phyloP scores from a whole-genome alignment of 2,113 vertebrate species.

The Hymenochirus boettgeri region DNA sequence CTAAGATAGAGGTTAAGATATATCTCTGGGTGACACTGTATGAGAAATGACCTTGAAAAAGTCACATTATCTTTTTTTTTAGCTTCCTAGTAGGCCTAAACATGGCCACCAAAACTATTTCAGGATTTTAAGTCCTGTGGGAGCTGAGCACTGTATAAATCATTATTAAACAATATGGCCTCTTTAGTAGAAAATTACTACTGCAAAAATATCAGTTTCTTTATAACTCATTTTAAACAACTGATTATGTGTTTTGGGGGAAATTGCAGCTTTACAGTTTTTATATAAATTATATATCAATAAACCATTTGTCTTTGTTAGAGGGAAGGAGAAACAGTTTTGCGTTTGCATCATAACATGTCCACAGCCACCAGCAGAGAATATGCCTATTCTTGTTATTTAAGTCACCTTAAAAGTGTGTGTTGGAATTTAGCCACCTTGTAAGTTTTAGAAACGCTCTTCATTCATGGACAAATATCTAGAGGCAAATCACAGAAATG shows the following conservation, averaged over 20 bases:
- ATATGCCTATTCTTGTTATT: constrained; percentile 13
- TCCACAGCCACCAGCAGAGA: constrained; percentile 8
- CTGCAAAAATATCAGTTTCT: neutral
- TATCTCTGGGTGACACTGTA: too few species aligned
- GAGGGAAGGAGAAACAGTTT: constrained; percentile 14
- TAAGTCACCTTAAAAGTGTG: constrained; percentile 28
- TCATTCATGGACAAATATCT: constrained; percentile 17
- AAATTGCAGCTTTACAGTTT: neutral
- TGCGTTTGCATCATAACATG: neutral
- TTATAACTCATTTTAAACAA: neutral
- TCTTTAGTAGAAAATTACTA: neutral
- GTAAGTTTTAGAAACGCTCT: constrained; percentile 1
- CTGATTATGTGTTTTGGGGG: too few species aligned
- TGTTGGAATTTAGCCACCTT: neutral
- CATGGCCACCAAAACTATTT: too few species aligned
- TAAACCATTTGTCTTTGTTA: constrained; percentile 25
- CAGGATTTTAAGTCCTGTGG: too few species aligned
- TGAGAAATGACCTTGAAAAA: too few species aligned
- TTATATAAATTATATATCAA: constrained; percentile 30
- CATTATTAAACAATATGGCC: too few species aligned
- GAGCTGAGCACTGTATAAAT: too few species aligned
- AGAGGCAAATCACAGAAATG: constrained; percentile 13
- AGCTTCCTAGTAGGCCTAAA: too few species aligned
- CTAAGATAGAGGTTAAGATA: too few species aligned
- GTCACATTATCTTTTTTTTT: too few species aligned